These are phyloP conservation scores for Tragelaphus scriptus DNA, from an alignment of 2,113 vertebrate genomes.

Conservation along the genomic window DNA sequence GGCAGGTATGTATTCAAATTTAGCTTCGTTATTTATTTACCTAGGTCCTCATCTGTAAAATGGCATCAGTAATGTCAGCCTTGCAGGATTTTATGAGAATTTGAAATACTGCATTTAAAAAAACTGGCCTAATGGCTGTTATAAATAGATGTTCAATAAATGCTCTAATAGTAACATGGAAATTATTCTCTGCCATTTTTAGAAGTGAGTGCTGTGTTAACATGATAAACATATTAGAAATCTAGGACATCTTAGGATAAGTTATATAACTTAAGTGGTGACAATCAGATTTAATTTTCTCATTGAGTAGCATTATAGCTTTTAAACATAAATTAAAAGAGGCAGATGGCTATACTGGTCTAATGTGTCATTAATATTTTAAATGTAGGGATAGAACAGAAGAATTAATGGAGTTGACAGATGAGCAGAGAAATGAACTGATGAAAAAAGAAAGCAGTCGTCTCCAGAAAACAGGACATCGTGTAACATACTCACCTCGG, in stretches of 20 bases:
- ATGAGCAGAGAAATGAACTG: conserved; percentile 96
- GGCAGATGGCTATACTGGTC: background rate
- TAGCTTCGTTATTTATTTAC: background rate
- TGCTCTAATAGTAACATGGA: background rate
- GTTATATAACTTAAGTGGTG: background rate
- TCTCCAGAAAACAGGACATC: conserved; percentile 96
- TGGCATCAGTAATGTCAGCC: background rate
- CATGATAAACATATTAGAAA: background rate
- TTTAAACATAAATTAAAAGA: background rate
- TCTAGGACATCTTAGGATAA: background rate
- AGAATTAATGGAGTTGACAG: conserved; percentile 92
- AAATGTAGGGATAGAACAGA: conserved; percentile 91
- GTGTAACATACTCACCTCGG: conserved; percentile 97
- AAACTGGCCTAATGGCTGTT: background rate
- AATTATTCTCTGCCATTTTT: background rate
- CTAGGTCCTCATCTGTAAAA: background rate
- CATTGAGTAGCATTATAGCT: background rate
- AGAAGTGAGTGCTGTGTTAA: background rate
- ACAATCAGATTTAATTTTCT: conserved; percentile 13
- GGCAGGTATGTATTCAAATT: background rate
- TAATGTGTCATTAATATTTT: conserved; percentile 53
- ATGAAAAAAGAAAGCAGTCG: conserved; percentile 99
- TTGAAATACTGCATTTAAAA: background rate
- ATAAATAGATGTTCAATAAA: background rate
- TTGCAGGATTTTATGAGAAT: conserved; percentile 1